These are phyloP conservation scores for Prionace glauca DNA, from an alignment of 2,797 vertebrate genomes.

Conservation along the genomic window DNA sequence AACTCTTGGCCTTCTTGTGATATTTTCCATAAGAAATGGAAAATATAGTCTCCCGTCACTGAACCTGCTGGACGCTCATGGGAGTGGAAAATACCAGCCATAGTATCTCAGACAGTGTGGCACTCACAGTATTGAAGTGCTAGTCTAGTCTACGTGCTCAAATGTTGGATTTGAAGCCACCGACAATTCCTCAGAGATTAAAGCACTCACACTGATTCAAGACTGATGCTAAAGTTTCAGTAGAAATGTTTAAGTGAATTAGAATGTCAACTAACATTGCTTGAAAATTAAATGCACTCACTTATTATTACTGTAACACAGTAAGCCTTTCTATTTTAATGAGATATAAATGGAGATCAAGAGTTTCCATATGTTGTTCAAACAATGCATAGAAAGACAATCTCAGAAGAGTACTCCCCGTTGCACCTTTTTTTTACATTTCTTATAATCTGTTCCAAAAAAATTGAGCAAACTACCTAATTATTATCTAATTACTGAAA, in stretches of 20 bases:
- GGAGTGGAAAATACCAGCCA: too few relatives aligned
- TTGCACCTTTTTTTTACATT: not conserved
- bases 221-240: not conserved
- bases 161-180: not conserved
- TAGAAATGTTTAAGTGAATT: not conserved
- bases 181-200: not conserved
- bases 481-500: not conserved
- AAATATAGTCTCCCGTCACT: too few relatives aligned
- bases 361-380: not conserved
- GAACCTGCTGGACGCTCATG: too few relatives aligned
- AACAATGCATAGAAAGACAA: not conserved
- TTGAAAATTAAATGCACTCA: not conserved
- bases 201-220: not conserved
- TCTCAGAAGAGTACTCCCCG: not conserved
- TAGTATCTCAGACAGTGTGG: not conserved
- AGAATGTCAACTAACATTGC: not conserved
- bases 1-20: too few relatives aligned
- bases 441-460: not conserved
- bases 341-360: not conserved
- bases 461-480: not conserved
- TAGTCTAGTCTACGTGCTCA: not conserved
- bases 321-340: conserved; percentile 10
- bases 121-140: not conserved
- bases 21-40: too few relatives aligned
- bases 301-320: not conserved